Evolutionary conservation across 1,140 invertebrate species (phyloP), one percentile per base, ranked within the genome.

Genomic region (Drosophila setifemur): DNA sequence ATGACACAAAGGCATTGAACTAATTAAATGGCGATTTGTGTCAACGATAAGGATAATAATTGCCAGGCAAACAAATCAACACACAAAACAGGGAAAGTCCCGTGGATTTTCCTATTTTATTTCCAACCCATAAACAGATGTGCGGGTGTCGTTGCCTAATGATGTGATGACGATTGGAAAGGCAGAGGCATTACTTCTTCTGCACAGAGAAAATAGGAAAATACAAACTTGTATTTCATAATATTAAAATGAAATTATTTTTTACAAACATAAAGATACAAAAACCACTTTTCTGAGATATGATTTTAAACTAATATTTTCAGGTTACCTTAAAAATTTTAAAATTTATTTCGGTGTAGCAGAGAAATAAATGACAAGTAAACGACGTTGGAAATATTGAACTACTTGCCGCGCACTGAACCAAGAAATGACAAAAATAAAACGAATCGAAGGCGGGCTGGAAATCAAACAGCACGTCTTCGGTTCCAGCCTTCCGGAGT

Each of bases 11-110:
- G 55, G 81, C 79, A 72, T 60, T 71, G 74, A 83, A 53, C 79
- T 85, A 79, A 85, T 85, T 85, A 85, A 85, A 85, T 85, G 81
- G 58, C 52, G 79, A 85, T 85, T 86, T 86, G 75, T 85, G 79
- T 85, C 79, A 85, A 58, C 73, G 79, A 85, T 85, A 85, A 85
- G 60, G 55, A 85, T 74, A 79, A 85, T 85, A 85, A 85, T 85
- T 85, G 81, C 70, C 55, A 37, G 74, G 71, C 81, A 75, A 85
- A 75, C 74, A 86, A 85, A 83, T 71, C 79, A 63, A 72, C 64
- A 67, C 29, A 63, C 47, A 50, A 26, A 25, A 63, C 47, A 50
- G 21, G 11, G 35, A n/a, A 44, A 63, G 60, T 35, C 48, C 61
- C 55, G 63, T 72, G 33, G 57, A 66, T 44, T 82, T 61, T 53